These are phyloP conservation scores for Anarhynchus alexandrinus DNA, from an alignment of 2,113 vertebrate species.

Conservation along the genomic window DNA sequence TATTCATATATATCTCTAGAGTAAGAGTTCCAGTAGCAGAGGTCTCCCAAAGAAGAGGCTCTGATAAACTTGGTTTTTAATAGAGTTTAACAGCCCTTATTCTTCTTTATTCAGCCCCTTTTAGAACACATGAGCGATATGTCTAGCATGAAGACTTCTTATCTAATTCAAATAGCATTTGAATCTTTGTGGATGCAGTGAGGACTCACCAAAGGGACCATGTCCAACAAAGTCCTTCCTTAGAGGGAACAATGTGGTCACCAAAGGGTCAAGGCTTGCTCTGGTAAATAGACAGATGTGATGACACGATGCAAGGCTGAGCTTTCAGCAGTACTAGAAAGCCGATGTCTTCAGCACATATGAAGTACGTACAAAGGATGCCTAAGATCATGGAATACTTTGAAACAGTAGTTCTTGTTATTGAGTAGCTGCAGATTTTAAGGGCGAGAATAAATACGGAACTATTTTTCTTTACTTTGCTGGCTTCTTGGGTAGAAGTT, in stretches of 20 bases:
- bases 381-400: background rate
- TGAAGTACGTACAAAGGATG: background rate
- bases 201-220: background rate
- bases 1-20: background rate
- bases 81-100: background rate
- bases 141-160: background rate
- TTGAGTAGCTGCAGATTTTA: background rate
- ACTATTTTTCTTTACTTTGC: background rate
- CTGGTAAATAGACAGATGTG: background rate
- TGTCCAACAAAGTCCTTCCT: background rate
- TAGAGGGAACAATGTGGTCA: background rate
- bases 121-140: background rate
- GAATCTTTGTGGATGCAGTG: background rate
- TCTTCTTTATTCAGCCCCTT: background rate
- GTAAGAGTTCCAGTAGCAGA: background rate
- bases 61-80: background rate
- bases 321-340: background rate
- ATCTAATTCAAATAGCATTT: background rate
- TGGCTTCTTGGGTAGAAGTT: background rate
- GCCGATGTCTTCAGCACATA: background rate
- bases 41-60: background rate
- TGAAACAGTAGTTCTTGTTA: background rate
- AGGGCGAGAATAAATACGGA: background rate
- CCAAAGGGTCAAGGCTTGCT: background rate
- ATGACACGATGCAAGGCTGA: background rate